These are phyloP conservation scores for Microctonus hyperodae DNA, from an alignment of 2,888 invertebrate genomes.

Conservation along the genomic window DNA sequence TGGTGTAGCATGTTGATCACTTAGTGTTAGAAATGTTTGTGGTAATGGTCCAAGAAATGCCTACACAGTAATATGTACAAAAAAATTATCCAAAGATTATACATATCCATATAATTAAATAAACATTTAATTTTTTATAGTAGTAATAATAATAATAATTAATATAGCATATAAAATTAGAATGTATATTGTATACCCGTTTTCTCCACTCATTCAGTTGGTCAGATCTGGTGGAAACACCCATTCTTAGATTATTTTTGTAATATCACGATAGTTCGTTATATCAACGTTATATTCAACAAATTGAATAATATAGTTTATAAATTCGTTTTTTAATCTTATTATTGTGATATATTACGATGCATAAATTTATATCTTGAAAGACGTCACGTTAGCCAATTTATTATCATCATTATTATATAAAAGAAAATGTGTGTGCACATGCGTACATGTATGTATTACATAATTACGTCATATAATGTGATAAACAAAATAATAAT, in stretches of 20 bases:
- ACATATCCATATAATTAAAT: too few species aligned
- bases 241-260: conserved; percentile 41
- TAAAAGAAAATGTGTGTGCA: too few species aligned
- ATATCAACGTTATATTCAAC: background rate
- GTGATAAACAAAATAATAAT: too few species aligned
- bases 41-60: conserved; percentile 83
- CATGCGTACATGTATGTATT: too few species aligned
- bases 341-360: background rate
- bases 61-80: conserved; percentile 57
- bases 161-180: background rate
- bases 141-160: too few species aligned
- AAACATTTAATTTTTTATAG: too few species aligned
- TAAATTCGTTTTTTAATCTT: background rate
- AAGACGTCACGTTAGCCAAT: background rate
- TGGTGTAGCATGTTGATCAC: conserved; percentile 63
- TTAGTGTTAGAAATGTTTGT: conserved; percentile 74
- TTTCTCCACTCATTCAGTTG: conserved; percentile 55
- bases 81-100: background rate
- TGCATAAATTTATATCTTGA: background rate
- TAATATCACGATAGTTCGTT: background rate
- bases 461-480: too few species aligned
- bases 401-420: too few species aligned
- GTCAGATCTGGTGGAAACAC: conserved; percentile 47
- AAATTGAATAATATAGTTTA: background rate
- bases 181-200: conserved; percentile 49